Base-by-base conservation (phyloP, 1,140 invertebrate species). In the Aphaenogaster rudis region DNA sequence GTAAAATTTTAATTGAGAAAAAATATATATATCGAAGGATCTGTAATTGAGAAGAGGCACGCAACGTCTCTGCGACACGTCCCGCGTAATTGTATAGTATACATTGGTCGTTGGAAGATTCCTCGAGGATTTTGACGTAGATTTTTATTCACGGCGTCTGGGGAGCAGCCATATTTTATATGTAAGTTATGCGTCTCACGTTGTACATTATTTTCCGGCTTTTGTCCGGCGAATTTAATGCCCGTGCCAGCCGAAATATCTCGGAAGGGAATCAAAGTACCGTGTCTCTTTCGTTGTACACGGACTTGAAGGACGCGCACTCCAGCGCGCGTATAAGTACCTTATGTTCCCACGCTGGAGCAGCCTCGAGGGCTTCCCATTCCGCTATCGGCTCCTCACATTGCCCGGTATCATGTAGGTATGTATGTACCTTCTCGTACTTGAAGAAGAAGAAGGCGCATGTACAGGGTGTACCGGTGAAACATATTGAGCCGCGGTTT, bases 271-370 rank as follows among this genome's bases (percentile, higher is more conserved):
- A 90, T 88, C 88, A 57, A 88, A 87, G 87, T 88, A 64, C 77
- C 42, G 66, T 86, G 78, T 87, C 61, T 79, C 85, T 92, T 88
- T 81, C 88, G 89, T 88, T 86, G 88, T 86, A 82, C 86, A 89
- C 76, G 87, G 85, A 92, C 86, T 91, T 87, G 90, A 92, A 93
- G 91, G 92, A 94, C 90, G 88, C 90, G 89, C 48, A 59, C 81
- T 88, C 72, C 45, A 15, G 33, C 36, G 87, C 87, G 82, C 87
- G 90, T 88, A 86, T 88, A 90, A 91, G 90, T 94, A 93, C 92
- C 93, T 93, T 71, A 91, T 94, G 94, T 95, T 95, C 94, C 94
- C 94, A 95, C 94, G 94, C 92, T 94, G 93, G 92, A 94, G 93
- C 93, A 92, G 92, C 93, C 92, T 92, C 93, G 88, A 92, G 93